Base-by-base conservation (phyloP, 2,113 vertebrate genomes). In the Nansenia antarctica region DNA sequence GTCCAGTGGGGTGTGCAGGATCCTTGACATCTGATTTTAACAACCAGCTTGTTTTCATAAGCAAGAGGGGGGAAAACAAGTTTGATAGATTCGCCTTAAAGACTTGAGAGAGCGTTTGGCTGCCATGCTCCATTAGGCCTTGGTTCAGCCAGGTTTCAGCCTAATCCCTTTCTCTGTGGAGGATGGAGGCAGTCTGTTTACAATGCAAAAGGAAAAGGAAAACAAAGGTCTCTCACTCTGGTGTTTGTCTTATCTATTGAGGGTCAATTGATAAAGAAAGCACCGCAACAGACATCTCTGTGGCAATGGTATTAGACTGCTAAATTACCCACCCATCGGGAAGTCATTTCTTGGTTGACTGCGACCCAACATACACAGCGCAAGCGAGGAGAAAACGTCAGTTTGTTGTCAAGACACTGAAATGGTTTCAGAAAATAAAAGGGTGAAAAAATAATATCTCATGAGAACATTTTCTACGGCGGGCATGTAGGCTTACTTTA, bases 81-180 rank as follows among this genome's bases (percentile, higher is more conserved):
- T 78, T 79, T 89, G 77, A 87, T 74, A 69, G 77, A 83, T 77
- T 69, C 47, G 70, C 72, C 47, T 74, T 81, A 67, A 77, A 74
- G 71, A 65, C 69, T 70, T 73, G 7, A 77, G 61, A 59, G 69
- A 73, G 74, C 62, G 60, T 67, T 78, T 68, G 79, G 75, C 73
- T 75, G 82, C 73, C 64, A 42, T 61, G 58, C 67, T 42, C 49
- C 65, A 82, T 85, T 82, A 78, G 70, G 29, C 60, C 54, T 61
- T 29, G 62, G 70, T 77, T 78, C 66, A 76, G 69, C 76, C 64
- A 71, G 69, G 63, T 65, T 81, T 53, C 61, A 74, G 45, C 60
- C 30, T 64, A n/a, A n/a, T n/a, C n/a, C n/a, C 30, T 70, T 32
- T 12, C 66, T 58, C 78, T 30, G 30, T 67, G 42, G n/a, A 69